A percentile compares a stretch with the other conserved stretches of the same genome.
phyloP scores from a whole-genome alignment of 2,888 invertebrate genomes.

The Agrotis puta region DNA sequence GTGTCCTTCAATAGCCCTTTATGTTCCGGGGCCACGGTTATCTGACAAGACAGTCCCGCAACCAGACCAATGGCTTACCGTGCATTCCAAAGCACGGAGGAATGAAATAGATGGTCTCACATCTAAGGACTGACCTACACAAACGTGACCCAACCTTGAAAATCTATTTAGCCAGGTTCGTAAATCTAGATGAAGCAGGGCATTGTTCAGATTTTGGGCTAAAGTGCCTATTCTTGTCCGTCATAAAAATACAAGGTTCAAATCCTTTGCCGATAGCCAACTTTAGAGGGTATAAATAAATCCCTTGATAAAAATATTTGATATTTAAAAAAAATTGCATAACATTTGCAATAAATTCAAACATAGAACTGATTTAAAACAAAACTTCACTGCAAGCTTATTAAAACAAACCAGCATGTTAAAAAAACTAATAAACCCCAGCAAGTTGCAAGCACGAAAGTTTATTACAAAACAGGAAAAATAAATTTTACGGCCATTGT shows the following conservation, averaged over 20 bases:
- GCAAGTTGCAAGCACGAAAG: slow-evolving; percentile 54
- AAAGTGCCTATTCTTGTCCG: neutral
- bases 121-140: too few relatives aligned
- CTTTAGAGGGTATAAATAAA: neutral
- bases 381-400: slow-evolving; percentile 11
- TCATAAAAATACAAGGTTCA: neutral
- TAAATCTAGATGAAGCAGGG: too few relatives aligned
- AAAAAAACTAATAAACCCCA: slow-evolving; percentile 36
- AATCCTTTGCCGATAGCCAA: neutral
- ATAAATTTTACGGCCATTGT: slow-evolving; percentile 61
- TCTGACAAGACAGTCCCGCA: too few relatives aligned
- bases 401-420: slow-evolving; percentile 11
- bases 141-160: too few relatives aligned
- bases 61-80: too few relatives aligned
- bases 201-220: neutral
- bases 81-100: too few relatives aligned
- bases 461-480: slow-evolving; percentile 62
- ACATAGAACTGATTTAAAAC: slow-evolving; percentile 17
- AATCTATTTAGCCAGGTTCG: too few relatives aligned
- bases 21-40: too few relatives aligned
- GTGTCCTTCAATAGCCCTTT: too few relatives aligned
- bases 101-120: too few relatives aligned
- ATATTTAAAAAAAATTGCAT: slow-evolving; percentile 3
- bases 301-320: neutral
- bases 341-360: slow-evolving; percentile 5